Conservation (phyloP, 2,797 vertebrate species). For the Morelia viridis region DNA sequence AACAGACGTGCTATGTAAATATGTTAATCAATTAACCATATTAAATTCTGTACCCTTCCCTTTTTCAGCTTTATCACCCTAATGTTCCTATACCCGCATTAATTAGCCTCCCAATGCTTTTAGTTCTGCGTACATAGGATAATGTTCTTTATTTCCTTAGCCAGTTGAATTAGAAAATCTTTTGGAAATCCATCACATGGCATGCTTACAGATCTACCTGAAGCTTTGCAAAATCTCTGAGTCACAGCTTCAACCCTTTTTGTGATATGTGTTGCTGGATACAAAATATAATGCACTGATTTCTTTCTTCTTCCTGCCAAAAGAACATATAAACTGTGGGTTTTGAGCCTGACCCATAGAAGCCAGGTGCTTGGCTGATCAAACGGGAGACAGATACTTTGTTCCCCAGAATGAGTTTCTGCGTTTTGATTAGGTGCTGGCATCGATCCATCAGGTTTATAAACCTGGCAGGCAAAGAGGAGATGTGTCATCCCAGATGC, state of each 20-base stretch:
- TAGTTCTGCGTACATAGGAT: neutral
- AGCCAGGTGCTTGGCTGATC: slow-evolving; percentile 27
- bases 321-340: neutral
- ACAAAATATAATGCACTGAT: neutral
- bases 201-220: neutral
- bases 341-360: slow-evolving; percentile 13
- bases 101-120: neutral
- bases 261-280: neutral
- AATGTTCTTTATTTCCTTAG: neutral
- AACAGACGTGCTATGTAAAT: neutral
- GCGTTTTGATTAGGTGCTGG: slow-evolving; percentile 35
- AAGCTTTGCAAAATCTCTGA: neutral
- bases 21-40: neutral
- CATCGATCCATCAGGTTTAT: slow-evolving; percentile 28
- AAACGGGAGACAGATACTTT: slow-evolving; percentile 24
- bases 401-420: slow-evolving; percentile 23
- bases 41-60: neutral
- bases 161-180: neutral
- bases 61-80: neutral
- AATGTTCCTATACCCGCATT: neutral
- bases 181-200: neutral
- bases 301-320: neutral
- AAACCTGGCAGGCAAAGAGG: neutral
- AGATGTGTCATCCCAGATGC: slow-evolving; percentile 3
- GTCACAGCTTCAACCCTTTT: neutral